Percentiles rank a stretch among this genome's conserved stretches.
These are phyloP conservation scores for Epinotia ramella DNA, from an alignment of 2,888 invertebrate genomes.

Conservation along the genomic window DNA sequence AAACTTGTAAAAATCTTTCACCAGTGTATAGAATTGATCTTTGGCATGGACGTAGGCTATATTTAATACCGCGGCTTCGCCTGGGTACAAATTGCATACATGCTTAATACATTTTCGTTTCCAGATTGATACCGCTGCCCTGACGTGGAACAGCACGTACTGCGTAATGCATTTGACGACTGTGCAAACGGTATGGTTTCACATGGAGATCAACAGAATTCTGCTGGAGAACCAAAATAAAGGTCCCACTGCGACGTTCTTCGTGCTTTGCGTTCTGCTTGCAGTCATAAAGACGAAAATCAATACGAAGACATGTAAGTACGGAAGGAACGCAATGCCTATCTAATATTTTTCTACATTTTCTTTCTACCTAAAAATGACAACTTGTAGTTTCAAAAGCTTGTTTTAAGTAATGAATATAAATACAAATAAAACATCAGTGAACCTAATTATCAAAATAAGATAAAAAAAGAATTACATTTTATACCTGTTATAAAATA, in stretches of 20 bases:
- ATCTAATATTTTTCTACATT: no score
- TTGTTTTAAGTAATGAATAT: no score
- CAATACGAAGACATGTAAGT: conserved; percentile 57
- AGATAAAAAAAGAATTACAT: no score
- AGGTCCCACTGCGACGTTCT: conserved; percentile 49
- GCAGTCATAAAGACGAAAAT: conserved; percentile 59
- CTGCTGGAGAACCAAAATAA: conserved; percentile 41
- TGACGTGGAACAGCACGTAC: conserved; percentile 63
- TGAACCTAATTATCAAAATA: no score
- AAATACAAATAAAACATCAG: no score
- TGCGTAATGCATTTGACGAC: conserved; percentile 50
- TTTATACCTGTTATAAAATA: no score
- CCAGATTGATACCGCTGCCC: conserved; percentile 59
- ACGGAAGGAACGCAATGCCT: background rate
- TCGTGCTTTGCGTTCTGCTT: conserved; percentile 57
- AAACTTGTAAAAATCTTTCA: no score
- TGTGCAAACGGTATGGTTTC: conserved; percentile 46
- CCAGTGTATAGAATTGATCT: no score
- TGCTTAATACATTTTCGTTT: conserved; percentile 22
- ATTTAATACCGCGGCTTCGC: no score
- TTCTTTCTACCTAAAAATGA: no score
- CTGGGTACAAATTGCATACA: background rate
- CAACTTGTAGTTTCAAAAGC: no score
- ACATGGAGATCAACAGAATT: conserved; percentile 50
- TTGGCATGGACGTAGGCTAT: no score